A percentile compares a stretch with the other conserved stretches of the same genome.
phyloP scores from a whole-genome alignment of 2,113 vertebrate genomes.

The Prinia subflava region DNA sequence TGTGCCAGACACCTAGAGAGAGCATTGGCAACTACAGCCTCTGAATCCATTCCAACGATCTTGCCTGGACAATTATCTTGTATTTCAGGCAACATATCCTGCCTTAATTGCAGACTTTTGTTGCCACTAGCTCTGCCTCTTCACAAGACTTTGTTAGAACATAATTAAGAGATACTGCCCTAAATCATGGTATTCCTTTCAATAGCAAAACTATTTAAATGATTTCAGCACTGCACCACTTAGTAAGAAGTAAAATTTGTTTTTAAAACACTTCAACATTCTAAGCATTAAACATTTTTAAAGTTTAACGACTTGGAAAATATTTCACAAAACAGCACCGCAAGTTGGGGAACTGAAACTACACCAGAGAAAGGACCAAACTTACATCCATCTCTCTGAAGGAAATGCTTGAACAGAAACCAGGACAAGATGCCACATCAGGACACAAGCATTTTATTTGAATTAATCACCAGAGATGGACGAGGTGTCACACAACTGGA shows the following conservation, averaged over 20 bases:
- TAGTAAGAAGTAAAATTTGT: neutral
- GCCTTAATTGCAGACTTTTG: slow-evolving; percentile 44
- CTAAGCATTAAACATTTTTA: neutral
- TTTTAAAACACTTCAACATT: neutral
- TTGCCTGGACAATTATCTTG: slow-evolving; percentile 25
- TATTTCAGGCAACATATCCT: slow-evolving; percentile 16
- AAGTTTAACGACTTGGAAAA: neutral
- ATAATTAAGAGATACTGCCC: slow-evolving; percentile 23
- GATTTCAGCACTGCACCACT: neutral
- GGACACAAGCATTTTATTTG: neutral
- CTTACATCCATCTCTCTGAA: neutral
- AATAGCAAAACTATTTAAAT: neutral
- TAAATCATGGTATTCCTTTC: neutral
- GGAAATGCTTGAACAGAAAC: neutral
- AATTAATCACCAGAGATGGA: neutral
- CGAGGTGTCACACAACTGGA: neutral
- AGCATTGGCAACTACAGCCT: neutral
- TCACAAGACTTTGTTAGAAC: neutral
- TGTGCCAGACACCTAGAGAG: neutral
- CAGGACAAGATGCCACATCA: neutral
- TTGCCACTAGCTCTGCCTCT: slow-evolving; percentile 28
- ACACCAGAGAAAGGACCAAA: neutral
- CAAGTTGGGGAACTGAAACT: neutral
- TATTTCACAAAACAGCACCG: neutral
- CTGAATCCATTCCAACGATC: neutral